These are phyloP conservation scores for Steinernema khuongi DNA, from an alignment of 1,140 invertebrate genomes.

Conservation along the genomic window DNA sequence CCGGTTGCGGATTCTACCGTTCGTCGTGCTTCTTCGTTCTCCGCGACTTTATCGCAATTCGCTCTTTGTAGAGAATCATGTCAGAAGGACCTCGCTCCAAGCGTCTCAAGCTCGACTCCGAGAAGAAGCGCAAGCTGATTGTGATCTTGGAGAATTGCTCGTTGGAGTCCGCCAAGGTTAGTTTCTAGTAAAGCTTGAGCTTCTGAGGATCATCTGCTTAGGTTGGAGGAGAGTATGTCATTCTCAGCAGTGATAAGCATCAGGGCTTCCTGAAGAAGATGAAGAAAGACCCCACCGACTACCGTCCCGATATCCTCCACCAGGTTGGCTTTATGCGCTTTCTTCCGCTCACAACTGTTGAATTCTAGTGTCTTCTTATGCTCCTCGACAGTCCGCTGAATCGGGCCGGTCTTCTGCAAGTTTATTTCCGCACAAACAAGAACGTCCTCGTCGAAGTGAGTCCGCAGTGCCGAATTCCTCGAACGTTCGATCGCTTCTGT, in stretches of 20 bases:
- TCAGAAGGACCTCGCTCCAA: conserved; percentile 21
- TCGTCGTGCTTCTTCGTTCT: background rate
- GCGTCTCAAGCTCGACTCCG: conserved; percentile 37
- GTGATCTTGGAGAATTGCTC: conserved; percentile 87
- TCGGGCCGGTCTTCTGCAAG: conserved; percentile 66
- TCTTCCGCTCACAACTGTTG: conserved; percentile 26
- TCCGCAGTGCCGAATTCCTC: conserved; percentile 93
- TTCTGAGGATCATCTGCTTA: conserved; percentile 43
- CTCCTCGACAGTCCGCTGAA: conserved; percentile 64
- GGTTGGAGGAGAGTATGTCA: conserved; percentile 62
- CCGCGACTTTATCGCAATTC: background rate
- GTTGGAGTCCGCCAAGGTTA: conserved; percentile 87
- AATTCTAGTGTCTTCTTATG: conserved; percentile 64
- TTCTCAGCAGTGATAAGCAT: conserved; percentile 63
- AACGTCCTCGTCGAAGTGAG: conserved; percentile 98
- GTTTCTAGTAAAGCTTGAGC: conserved; percentile 22
- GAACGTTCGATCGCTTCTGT: conserved; percentile 95
- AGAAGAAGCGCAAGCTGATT: conserved; percentile 66
- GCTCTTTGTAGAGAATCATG: no score
- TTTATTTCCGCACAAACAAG: conserved; percentile 89
- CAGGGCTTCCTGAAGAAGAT: conserved; percentile 60
- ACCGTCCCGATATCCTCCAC: conserved; percentile 64
- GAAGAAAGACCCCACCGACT: conserved; percentile 61
- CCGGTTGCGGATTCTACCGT: no score
- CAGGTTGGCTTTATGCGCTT: conserved; percentile 60